Evolutionary conservation across 2,888 invertebrate genomes (phyloP), one percentile per base, ranked within the genome.

Genomic region (Plemyria rubiginata): DNA sequence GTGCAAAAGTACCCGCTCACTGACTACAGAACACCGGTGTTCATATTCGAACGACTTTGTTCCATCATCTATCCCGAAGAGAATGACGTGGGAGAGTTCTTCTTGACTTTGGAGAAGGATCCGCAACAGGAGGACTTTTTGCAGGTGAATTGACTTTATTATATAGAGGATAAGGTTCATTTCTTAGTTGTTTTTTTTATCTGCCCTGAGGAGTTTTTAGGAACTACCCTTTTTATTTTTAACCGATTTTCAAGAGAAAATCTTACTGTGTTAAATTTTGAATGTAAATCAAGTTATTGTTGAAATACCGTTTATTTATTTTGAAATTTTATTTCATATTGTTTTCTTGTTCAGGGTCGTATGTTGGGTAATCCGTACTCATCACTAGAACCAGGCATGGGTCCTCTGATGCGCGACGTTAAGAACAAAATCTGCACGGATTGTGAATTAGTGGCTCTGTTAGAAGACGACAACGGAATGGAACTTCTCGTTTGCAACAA

Each of bases 391-490:
- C 96, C 97, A 0, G 99, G 99, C 7, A 94, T 99, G 75, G 99
- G 99, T 0, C 99, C 99, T 0, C 91, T 99, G 11, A 99, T 99
- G 99, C 94, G 99, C 43, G 99, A 99, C 85, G 98, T 99, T 9
- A 99, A 99, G 90, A 99, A 99, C 88, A 99, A 99, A 91, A 99
- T 99, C 72, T 98, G 98, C 82, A 97, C 97, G 51, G 99, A 99
- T 89, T 99, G 99, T 87, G 99, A 99, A 84, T 93, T 99, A 64
- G 98, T 99, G n/a, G 99, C 99, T 0, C 89, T 99, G 29, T 89
- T 99, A 0, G 99, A 99, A 82, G 99, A 99, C 85, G 99, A 99
- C 87, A 99, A 98, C 80, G 99, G 99, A 58, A 99, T 99, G 99
- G 99, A 99, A 84, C 93, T 99, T 70, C 94, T 99, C 36, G 99